Percentiles rank a stretch among this genome's conserved stretches.
Conservation (phyloP, 1,140 invertebrate species). For the Drosophila bocqueti region DNA sequence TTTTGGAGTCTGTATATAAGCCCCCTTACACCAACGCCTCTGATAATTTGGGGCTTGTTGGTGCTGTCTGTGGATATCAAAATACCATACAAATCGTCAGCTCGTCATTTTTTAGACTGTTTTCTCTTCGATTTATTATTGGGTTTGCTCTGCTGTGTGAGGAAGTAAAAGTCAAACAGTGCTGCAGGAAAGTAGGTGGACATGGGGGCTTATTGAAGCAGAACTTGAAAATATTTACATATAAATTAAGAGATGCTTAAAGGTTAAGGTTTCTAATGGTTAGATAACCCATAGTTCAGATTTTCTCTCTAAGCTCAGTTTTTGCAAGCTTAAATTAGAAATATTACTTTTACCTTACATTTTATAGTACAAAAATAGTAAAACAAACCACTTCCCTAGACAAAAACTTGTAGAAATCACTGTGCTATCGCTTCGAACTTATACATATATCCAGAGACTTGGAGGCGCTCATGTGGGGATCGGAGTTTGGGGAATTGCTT, state of each 20-base stretch:
- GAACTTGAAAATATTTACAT: neutral
- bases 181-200: neutral
- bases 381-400: neutral
- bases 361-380: neutral
- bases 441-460: constrained; percentile 33
- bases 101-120: constrained; percentile 81
- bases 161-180: constrained; percentile 51
- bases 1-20: no score
- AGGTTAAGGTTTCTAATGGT: neutral
- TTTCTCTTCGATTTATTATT: constrained; percentile 72
- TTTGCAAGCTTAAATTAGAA: neutral
- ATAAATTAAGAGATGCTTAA: neutral
- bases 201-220: neutral
- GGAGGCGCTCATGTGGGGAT: constrained; percentile 53
- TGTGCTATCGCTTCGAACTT: constrained; percentile 26
- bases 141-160: constrained; percentile 23
- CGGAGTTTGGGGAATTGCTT: constrained; percentile 39
- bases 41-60: constrained; percentile 37
- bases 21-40: constrained; percentile 19
- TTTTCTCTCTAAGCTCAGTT: neutral
- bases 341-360: neutral
- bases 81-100: constrained; percentile 82
- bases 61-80: constrained; percentile 74
- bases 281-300: rapidly evolving
- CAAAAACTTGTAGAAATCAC: constrained; percentile 31